phyloP scores from a whole-genome alignment of 1,140 invertebrate genomes.

The Drosophila melanogaster region DNA sequence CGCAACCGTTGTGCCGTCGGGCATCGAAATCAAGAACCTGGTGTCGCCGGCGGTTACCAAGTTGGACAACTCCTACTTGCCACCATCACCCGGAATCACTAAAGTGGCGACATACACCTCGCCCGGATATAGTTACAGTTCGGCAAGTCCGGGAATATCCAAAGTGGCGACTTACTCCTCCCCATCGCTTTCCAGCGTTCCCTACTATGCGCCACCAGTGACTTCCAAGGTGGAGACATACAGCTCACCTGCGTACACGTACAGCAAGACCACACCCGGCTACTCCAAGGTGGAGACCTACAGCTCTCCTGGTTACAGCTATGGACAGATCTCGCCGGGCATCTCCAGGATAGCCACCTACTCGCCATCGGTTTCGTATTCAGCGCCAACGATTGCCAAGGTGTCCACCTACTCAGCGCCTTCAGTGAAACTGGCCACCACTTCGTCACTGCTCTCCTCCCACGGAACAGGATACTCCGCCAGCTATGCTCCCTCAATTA shows the following conservation, averaged over 20 bases:
- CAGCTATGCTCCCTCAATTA: constrained; percentile 62
- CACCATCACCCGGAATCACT: constrained; percentile 32
- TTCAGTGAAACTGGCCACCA: constrained; percentile 51
- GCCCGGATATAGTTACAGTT: constrained; percentile 60
- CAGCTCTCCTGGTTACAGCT: constrained; percentile 62
- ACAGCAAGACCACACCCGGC: constrained; percentile 67
- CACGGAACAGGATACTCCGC: constrained; percentile 56
- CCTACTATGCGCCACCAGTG: constrained; percentile 59
- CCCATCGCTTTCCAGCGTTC: constrained; percentile 31
- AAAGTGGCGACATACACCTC: constrained; percentile 68
- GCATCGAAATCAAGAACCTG: constrained; percentile 73
- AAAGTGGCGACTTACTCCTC: constrained; percentile 68
- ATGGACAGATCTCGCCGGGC: constrained; percentile 32
- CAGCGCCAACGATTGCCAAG: constrained; percentile 46
- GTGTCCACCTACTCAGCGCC: constrained; percentile 55
- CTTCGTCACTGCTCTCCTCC: constrained; percentile 47
- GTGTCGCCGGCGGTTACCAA: constrained; percentile 64
- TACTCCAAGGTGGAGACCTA: constrained; percentile 75
- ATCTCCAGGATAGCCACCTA: constrained; percentile 63
- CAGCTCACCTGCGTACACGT: constrained; percentile 63
- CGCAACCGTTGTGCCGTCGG: constrained; percentile 73
- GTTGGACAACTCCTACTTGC: constrained; percentile 52
- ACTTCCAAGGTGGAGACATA: constrained; percentile 68
- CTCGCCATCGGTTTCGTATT: constrained; percentile 60
- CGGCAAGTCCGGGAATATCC: constrained; percentile 55